A percentile compares a stretch with the other conserved stretches of the same genome.
phyloP scores from a whole-genome alignment of 1,140 invertebrate genomes.

The Drosophila simulans region DNA sequence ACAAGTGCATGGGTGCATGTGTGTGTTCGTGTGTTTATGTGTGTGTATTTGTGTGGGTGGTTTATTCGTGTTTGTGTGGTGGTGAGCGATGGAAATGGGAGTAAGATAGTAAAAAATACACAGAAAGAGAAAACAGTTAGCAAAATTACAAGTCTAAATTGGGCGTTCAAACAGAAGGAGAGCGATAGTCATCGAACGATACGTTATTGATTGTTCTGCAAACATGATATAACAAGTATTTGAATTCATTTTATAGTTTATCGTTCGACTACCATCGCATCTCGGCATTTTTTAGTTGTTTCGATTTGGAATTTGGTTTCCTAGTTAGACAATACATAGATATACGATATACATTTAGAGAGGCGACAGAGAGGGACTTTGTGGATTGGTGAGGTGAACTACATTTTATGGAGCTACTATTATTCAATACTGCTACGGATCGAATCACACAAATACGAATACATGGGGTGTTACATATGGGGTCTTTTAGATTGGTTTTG shows the following conservation, averaged over 20 bases:
- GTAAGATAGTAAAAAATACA: slow-evolving; percentile 76
- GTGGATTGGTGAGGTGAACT: slow-evolving; percentile 29
- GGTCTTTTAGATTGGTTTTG: slow-evolving; percentile 9
- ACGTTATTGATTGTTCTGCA: neutral
- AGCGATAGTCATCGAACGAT: slow-evolving; percentile 56
- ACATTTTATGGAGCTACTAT: slow-evolving; percentile 55
- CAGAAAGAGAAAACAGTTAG: slow-evolving; percentile 75
- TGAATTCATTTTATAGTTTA: neutral
- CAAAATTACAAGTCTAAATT: slow-evolving; percentile 70
- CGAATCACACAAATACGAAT: slow-evolving; percentile 74
- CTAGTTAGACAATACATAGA: slow-evolving; percentile 71
- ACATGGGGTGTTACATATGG: slow-evolving; percentile 64
- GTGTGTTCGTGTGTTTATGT: slow-evolving; percentile 16
- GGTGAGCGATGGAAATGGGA: slow-evolving; percentile 54
- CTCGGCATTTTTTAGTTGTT: slow-evolving; percentile 42
- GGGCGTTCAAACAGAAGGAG: slow-evolving; percentile 53
- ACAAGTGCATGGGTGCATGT: slow-evolving; percentile 64
- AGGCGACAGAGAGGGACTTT: slow-evolving; percentile 43
- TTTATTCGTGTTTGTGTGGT: slow-evolving; percentile 35
- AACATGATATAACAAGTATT: no score
- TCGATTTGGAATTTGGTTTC: slow-evolving; percentile 59
- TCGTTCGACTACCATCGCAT: slow-evolving; percentile 51
- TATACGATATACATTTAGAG: slow-evolving; percentile 41
- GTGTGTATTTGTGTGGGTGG: slow-evolving; percentile 20
- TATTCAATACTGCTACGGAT: slow-evolving; percentile 50